Percentiles rank a stretch among this genome's conserved stretches.
Evolutionary conservation across 2,888 invertebrate species (phyloP).

Genomic region (Coremacera marginata): DNA sequence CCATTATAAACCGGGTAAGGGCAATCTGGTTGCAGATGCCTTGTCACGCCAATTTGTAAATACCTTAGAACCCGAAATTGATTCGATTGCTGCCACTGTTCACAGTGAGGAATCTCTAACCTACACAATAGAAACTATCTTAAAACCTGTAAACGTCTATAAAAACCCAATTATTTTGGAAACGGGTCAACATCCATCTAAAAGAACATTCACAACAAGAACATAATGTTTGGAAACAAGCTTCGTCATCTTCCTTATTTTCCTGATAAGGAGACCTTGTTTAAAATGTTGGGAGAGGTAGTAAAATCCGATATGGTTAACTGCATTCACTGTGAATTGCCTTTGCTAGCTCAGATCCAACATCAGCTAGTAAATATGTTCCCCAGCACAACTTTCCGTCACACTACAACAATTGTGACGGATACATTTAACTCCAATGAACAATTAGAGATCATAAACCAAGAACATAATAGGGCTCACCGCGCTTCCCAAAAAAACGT

Average conservation of each 20-base stretch:
- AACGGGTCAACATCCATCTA: neutral
- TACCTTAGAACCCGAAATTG: neutral
- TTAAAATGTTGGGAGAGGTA: neutral
- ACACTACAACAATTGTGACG: conserved; percentile 1
- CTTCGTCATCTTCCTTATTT: neutral
- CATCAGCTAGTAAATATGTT: conserved; percentile 8
- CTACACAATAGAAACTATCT: too few species aligned
- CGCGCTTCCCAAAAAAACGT: conserved; percentile 1
- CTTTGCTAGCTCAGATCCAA: conserved; percentile 19
- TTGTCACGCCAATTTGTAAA: conserved; percentile 19
- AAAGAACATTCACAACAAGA: conserved; percentile 44
- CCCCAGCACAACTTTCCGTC: conserved; percentile 26
- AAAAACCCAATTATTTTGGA: conserved; percentile 19
- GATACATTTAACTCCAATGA: neutral
- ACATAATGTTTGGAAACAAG: neutral
- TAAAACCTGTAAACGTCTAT: neutral
- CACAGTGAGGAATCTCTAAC: neutral
- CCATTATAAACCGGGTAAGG: conserved; percentile 31
- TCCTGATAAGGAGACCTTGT: neutral
- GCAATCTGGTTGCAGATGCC: conserved; percentile 27
- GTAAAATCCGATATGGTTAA: neutral
- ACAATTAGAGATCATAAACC: conserved; percentile 21
- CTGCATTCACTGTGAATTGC: neutral
- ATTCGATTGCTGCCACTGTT: neutral
- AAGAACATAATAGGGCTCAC: conserved; percentile 30